A percentile compares a stretch with the other conserved stretches of the same genome.
Evolutionary conservation across 53 echinoderm and acorn worm genomes (phyloP).

Genomic region (Hippasteria phrygiana): DNA sequence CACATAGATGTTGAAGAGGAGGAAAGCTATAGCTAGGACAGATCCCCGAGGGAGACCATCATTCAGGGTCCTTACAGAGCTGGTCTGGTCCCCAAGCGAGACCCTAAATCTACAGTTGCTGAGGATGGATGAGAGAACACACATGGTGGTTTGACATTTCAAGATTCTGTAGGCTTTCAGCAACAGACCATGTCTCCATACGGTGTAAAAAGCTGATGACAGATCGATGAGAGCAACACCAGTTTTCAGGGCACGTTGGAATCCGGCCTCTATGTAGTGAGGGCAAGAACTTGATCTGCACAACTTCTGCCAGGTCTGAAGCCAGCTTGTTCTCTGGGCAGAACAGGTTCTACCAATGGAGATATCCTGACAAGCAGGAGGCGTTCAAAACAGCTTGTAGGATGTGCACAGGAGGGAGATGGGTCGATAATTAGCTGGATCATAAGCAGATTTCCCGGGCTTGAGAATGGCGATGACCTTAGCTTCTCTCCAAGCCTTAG

Average conservation of each 20-base stretch:
- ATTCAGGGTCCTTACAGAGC: constrained; percentile 8
- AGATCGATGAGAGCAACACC: no score
- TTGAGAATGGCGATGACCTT: no score
- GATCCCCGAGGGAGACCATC: background rate
- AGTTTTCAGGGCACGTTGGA: constrained; percentile 23
- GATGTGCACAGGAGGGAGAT: constrained; percentile 9
- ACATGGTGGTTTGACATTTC: constrained; percentile 30
- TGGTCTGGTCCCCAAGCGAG: constrained; percentile 13
- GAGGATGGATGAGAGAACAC: constrained; percentile 30
- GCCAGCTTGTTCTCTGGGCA: constrained; percentile 30
- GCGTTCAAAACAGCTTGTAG: constrained; percentile 30
- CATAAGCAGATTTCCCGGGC: constrained; percentile 7
- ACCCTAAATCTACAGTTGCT: constrained; percentile 38
- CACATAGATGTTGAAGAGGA: background rate
- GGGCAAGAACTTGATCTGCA: constrained; percentile 31
- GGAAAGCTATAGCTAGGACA: background rate
- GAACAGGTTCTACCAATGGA: constrained; percentile 13
- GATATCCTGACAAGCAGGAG: background rate
- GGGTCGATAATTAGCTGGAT: constrained; percentile 34
- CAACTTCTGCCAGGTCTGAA: constrained; percentile 32
- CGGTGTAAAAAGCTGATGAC: constrained; percentile 14
- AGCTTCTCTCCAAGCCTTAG: background rate
- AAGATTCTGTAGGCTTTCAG: constrained; percentile 32
- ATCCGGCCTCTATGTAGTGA: constrained; percentile 26
- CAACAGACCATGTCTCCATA: constrained; percentile 27